phyloP scores from a whole-genome alignment of 2,797 vertebrate genomes.

The Catostomus latipinnis region DNA sequence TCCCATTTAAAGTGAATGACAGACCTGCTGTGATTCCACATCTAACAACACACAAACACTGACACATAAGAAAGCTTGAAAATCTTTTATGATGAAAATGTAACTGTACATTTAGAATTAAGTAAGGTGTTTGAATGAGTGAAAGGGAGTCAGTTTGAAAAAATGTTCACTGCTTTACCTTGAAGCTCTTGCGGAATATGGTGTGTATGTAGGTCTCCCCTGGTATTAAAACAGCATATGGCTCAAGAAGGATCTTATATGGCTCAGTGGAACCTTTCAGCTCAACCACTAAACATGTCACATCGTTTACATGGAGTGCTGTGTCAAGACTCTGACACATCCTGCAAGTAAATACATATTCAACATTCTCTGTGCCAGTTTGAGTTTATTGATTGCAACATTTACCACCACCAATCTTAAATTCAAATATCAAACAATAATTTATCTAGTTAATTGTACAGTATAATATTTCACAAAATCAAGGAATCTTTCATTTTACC shows the following conservation, averaged over 20 bases:
- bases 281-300: slow-evolving; percentile 87
- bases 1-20: slow-evolving; percentile 86
- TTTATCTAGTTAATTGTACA: too few relatives aligned
- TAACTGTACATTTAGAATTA: neutral
- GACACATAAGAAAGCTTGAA: neutral
- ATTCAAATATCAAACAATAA: neutral
- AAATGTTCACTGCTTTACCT: slow-evolving; percentile 71
- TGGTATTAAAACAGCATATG: slow-evolving; percentile 85
- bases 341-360: slow-evolving; percentile 54
- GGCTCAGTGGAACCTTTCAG: slow-evolving; percentile 86
- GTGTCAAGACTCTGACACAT: slow-evolving; percentile 43
- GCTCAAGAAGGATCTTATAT: slow-evolving; percentile 86
- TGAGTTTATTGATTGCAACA: neutral
- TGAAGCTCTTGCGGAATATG: slow-evolving; percentile 80
- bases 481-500: slow-evolving; percentile 60
- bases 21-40: slow-evolving; percentile 94
- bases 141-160: neutral
- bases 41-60: slow-evolving; percentile 72
- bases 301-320: slow-evolving; percentile 69
- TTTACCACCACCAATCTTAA: neutral
- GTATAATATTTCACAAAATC: too few relatives aligned
- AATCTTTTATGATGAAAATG: neutral
- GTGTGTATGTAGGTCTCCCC: slow-evolving; percentile 84
- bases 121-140: neutral
- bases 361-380: neutral